phyloP scores from a whole-genome alignment of 2,113 vertebrate species.

The Oncorhynchus kisutch region DNA sequence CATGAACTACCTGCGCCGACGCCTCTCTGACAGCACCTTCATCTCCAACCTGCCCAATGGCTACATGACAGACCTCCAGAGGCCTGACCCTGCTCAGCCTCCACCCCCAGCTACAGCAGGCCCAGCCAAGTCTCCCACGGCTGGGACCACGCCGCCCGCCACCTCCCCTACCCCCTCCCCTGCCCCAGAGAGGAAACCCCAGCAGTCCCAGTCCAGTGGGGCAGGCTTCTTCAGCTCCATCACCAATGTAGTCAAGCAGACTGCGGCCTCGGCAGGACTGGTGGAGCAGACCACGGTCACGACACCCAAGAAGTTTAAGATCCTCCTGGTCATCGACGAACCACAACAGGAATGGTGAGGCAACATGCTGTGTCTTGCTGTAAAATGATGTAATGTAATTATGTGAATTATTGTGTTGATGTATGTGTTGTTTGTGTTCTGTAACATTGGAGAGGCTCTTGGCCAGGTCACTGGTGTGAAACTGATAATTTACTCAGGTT shows the following conservation, averaged over 20 bases:
- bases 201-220: constrained; percentile 59
- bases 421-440: neutral
- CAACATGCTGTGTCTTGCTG: neutral
- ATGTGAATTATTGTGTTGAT: neutral
- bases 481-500: neutral
- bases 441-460: neutral
- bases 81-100: constrained; percentile 69
- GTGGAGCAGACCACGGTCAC: constrained; percentile 80
- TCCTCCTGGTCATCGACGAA: constrained; percentile 89
- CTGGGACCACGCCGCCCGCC: constrained; percentile 58
- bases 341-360: constrained; percentile 91
- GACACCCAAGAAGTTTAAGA: constrained; percentile 82
- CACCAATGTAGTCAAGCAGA: constrained; percentile 93
- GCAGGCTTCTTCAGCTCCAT: constrained; percentile 92
- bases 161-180: constrained; percentile 68
- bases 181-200: constrained; percentile 68
- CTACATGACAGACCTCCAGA: constrained; percentile 94
- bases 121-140: constrained; percentile 67
- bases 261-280: constrained; percentile 83
- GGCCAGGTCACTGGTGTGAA: neutral
- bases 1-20: constrained; percentile 94
- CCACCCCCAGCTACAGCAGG: constrained; percentile 61
- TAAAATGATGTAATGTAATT: neutral
- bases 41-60: constrained; percentile 95
- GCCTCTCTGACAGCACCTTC: constrained; percentile 95